Evolutionary conservation across 2,113 vertebrate genomes (phyloP).

Genomic region (Mormoops blainvillei): DNA sequence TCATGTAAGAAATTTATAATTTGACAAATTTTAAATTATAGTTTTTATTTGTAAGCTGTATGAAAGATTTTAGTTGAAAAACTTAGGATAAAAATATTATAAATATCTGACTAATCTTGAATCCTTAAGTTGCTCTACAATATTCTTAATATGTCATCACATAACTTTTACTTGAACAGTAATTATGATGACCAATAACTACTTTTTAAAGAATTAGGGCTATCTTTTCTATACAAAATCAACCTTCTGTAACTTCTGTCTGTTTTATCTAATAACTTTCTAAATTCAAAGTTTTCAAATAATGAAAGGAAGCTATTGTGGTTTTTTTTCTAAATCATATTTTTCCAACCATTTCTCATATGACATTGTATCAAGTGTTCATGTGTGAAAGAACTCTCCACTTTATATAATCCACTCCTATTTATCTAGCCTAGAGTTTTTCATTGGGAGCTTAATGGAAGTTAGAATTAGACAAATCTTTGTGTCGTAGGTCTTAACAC

Average conservation of each 20-base stretch:
- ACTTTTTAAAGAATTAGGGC: background rate
- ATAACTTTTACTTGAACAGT: background rate
- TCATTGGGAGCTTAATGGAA: background rate
- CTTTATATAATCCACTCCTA: background rate
- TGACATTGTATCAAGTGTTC: background rate
- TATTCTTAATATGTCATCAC: background rate
- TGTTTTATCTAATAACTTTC: background rate
- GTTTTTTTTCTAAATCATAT: background rate
- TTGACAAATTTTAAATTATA: background rate
- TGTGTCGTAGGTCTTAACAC: background rate
- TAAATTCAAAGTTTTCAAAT: background rate
- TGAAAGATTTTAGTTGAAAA: background rate
- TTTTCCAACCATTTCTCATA: background rate
- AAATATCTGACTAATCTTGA: background rate
- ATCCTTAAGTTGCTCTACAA: background rate
- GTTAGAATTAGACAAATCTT: background rate
- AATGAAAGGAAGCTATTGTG: background rate
- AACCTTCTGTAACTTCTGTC: background rate
- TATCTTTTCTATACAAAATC: background rate
- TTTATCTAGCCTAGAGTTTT: background rate
- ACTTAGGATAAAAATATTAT: background rate
- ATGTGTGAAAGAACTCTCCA: background rate
- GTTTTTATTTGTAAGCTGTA: background rate
- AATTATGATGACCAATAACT: background rate
- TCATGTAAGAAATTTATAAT: background rate